Conservation (phyloP, 2,888 invertebrate species). For the Lasioglossum oenotherae region DNA sequence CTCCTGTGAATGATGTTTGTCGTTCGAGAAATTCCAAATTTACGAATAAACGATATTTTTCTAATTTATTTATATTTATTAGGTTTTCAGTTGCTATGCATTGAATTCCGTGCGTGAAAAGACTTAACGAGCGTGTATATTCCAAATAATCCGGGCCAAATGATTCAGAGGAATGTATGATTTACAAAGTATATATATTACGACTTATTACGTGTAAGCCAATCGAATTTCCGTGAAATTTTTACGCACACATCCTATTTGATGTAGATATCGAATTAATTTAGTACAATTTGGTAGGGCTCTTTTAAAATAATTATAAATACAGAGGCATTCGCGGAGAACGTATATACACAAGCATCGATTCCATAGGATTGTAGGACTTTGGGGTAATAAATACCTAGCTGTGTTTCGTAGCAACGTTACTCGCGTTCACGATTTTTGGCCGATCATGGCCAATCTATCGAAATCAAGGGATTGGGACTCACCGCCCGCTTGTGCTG, state of each 20-base stretch:
- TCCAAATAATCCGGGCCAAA: conserved; percentile 47
- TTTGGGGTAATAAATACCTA: neutral
- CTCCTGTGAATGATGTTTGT: neutral
- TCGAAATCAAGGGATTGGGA: neutral
- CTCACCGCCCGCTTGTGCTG: neutral
- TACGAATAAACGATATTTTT: conserved; percentile 2
- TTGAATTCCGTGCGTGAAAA: conserved; percentile 12
- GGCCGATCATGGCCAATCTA: neutral
- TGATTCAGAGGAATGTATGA: conserved; percentile 42
- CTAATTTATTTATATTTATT: conserved; percentile 28
- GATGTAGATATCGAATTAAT: conserved; percentile 21
- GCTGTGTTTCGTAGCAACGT: neutral
- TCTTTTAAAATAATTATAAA: conserved; percentile 8
- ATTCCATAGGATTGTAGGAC: neutral
- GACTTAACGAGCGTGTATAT: conserved; percentile 25
- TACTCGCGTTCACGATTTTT: neutral
- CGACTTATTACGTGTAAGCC: conserved; percentile 22
- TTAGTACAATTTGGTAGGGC: conserved; percentile 14
- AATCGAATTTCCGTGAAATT: conserved; percentile 41
- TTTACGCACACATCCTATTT: conserved; percentile 46
- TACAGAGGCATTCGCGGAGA: neutral
- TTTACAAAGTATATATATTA: conserved; percentile 30
- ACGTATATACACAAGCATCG: neutral
- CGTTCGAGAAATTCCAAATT: conserved; percentile 14
- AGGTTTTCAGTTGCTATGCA: conserved; percentile 12